A percentile compares a stretch with the other conserved stretches of the same genome.
phyloP scores from a whole-genome alignment of 2,797 vertebrate genomes.

The Ctenopoma kingsleyae region DNA sequence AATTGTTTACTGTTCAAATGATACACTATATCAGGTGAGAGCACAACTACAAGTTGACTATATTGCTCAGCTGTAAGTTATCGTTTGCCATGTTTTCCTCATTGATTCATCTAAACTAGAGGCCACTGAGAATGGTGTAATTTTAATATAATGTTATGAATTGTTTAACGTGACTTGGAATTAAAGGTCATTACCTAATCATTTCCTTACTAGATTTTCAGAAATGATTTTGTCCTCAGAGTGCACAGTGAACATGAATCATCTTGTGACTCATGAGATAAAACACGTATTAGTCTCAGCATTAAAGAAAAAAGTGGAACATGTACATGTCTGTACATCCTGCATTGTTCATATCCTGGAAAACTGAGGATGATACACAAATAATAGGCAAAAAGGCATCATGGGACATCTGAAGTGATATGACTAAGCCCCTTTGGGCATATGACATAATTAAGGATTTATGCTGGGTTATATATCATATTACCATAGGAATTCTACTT shows the following conservation, averaged over 20 bases:
- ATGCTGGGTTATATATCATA: constrained; percentile 68
- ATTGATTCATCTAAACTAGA: constrained; percentile 21
- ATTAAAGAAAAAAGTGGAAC: constrained; percentile 28
- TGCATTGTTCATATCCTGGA: constrained; percentile 39
- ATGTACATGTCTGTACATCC: constrained; percentile 31
- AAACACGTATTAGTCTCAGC: constrained; percentile 40
- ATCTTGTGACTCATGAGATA: constrained; percentile 40
- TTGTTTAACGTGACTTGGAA: constrained; percentile 17
- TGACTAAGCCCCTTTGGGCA: constrained; percentile 64
- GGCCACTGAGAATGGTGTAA: constrained; percentile 10
- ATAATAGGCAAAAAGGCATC: constrained; percentile 62
- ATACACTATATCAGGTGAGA: neutral
- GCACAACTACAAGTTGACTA: constrained; percentile 9
- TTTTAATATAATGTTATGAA: constrained; percentile 23
- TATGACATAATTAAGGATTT: constrained; percentile 78
- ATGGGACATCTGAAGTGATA: constrained; percentile 69
- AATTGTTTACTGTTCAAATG: no score
- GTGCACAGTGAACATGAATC: constrained; percentile 32
- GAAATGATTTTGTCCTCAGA: constrained; percentile 36
- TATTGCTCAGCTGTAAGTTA: constrained; percentile 5
- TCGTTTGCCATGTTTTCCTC: neutral
- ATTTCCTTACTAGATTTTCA: constrained; percentile 35
- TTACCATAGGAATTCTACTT: constrained; percentile 68
- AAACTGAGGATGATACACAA: constrained; percentile 60
- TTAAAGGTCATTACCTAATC: constrained; percentile 53